A percentile compares a stretch with the other conserved stretches of the same genome.
Evolutionary conservation across 1,140 invertebrate species (phyloP).

Genomic region (Dolichoris vasculosae): DNA sequence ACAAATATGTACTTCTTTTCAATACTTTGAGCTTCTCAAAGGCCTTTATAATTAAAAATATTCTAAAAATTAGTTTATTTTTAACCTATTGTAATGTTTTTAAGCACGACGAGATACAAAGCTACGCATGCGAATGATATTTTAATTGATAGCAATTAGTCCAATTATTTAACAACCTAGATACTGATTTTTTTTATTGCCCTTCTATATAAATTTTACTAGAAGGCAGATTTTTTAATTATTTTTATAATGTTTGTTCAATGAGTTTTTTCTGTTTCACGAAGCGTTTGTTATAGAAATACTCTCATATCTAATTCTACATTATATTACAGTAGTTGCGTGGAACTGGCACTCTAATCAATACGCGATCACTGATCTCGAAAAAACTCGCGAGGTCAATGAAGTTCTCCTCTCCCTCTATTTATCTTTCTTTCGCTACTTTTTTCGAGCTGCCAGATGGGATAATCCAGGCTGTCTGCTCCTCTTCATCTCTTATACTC

Average conservation of each 20-base stretch:
- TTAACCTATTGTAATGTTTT: not conserved
- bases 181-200: not conserved
- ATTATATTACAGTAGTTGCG: not conserved
- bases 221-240: too few species aligned
- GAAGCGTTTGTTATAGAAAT: too few species aligned
- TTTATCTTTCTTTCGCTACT: too few species aligned
- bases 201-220: not conserved
- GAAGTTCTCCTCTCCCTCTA: too few species aligned
- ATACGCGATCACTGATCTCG: slow-evolving; percentile 9
- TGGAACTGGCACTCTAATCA: not conserved
- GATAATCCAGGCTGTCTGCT: not conserved
- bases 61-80: not conserved
- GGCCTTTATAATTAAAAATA: not conserved
- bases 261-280: too few species aligned
- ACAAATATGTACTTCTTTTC: not conserved
- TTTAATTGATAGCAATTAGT: not conserved
- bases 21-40: not conserved
- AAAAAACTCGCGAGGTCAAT: not conserved
- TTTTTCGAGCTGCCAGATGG: too few species aligned
- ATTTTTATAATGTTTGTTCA: too few species aligned
- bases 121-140: not conserved
- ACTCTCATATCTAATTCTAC: too few species aligned
- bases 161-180: not conserved
- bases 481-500: too few species aligned
- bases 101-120: not conserved